A percentile compares a stretch with the other conserved stretches of the same genome.
phyloP scores from a whole-genome alignment of 1,140 invertebrate species.

The Megathymus violae region DNA sequence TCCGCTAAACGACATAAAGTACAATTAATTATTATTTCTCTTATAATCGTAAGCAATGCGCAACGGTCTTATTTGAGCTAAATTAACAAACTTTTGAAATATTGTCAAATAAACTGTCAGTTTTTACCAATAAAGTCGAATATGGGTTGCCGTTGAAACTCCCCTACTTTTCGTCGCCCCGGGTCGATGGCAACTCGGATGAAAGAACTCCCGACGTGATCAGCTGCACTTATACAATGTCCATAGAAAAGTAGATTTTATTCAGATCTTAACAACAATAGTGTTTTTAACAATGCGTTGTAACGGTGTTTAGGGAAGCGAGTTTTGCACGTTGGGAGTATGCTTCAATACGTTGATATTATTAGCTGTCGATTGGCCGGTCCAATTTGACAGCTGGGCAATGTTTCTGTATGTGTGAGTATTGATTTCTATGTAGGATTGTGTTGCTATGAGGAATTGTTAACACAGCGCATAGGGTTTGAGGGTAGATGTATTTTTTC shows the following conservation, averaged over 20 bases:
- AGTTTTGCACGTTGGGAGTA: slow-evolving; percentile 36
- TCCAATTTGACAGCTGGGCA: slow-evolving; percentile 16
- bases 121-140: not conserved
- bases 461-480: too few species aligned
- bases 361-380: slow-evolving; percentile 30
- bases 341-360: slow-evolving; percentile 26
- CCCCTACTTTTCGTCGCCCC: slow-evolving; percentile 20
- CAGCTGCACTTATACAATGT: slow-evolving; percentile 42
- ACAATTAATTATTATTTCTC: too few species aligned
- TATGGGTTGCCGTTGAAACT: not conserved
- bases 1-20: too few species aligned
- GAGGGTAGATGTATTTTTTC: too few species aligned
- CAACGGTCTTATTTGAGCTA: too few species aligned
- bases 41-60: too few species aligned
- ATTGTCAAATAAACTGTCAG: not conserved
- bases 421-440: too few species aligned
- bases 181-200: slow-evolving; percentile 19
- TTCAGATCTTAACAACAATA: slow-evolving; percentile 20
- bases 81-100: too few species aligned
- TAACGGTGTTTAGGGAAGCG: slow-evolving; percentile 38
- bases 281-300: slow-evolving; percentile 26
- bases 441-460: too few species aligned
- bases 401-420: not conserved
- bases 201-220: slow-evolving; percentile 10
- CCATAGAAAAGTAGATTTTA: too few species aligned